A percentile compares a stretch with the other conserved stretches of the same genome.
These are phyloP conservation scores for Ambastaia sidthimunki DNA, from an alignment of 2,797 vertebrate species.

Conservation along the genomic window DNA sequence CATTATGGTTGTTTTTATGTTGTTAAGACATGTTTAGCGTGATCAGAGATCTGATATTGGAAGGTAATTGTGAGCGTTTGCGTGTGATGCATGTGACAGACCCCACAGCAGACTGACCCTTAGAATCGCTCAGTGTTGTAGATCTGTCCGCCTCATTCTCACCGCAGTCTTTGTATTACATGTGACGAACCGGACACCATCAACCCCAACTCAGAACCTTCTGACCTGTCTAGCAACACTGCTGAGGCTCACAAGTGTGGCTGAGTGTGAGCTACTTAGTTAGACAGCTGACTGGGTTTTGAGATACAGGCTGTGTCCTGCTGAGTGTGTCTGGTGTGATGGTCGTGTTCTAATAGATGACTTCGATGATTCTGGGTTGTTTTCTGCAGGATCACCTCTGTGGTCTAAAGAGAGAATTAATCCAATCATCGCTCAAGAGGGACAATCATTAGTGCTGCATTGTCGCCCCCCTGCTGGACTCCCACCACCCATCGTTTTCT, in stretches of 20 bases:
- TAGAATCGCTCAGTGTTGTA: slow-evolving; percentile 33
- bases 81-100: slow-evolving; percentile 57
- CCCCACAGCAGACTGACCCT: slow-evolving; percentile 46
- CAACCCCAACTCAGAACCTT: too few species aligned
- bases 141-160: slow-evolving; percentile 3
- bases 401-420: slow-evolving; percentile 96
- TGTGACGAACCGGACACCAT: too few species aligned
- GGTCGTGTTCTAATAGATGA: too few species aligned
- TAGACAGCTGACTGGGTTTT: background rate
- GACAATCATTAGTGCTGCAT: slow-evolving; percentile 85
- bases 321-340: background rate
- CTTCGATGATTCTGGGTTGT: background rate
- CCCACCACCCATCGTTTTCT: slow-evolving; percentile 95
- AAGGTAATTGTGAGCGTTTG: slow-evolving; percentile 68
- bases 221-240: background rate
- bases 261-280: too few species aligned
- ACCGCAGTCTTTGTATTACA: background rate
- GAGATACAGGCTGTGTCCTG: background rate
- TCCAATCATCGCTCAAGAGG: slow-evolving; percentile 84
- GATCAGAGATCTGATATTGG: slow-evolving; percentile 67
- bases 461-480: slow-evolving; percentile 92
- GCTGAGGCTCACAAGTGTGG: background rate
- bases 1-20: slow-evolving; percentile 56
- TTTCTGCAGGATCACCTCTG: slow-evolving; percentile 87
- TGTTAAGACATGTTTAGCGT: slow-evolving; percentile 71